Conservation (phyloP, 2,113 vertebrate species). For the Corydoras maculifer region DNA sequence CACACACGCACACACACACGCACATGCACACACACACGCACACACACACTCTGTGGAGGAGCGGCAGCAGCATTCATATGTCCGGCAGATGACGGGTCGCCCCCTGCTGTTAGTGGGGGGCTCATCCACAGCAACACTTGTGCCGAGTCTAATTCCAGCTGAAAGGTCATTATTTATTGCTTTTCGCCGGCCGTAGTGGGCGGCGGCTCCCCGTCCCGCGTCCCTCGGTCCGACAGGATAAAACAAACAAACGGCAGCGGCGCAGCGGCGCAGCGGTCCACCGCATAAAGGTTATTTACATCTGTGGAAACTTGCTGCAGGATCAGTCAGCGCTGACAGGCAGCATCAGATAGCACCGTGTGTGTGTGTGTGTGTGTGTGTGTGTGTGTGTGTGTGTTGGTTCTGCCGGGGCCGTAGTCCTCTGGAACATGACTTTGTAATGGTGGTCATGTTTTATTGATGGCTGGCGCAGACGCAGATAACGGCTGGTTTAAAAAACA, state of each 20-base stretch:
- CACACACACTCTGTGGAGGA: too few species aligned
- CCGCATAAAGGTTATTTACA: constrained; percentile 68
- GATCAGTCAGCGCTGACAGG: constrained; percentile 57
- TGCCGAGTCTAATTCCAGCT: constrained; percentile 48
- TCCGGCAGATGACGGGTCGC: constrained; percentile 38
- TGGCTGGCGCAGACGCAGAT: constrained; percentile 61
- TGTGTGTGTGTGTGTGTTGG: constrained; percentile 5
- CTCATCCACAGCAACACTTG: constrained; percentile 41
- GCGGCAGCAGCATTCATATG: constrained; percentile 39
- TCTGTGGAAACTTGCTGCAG: constrained; percentile 44
- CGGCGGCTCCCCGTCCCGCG: constrained; percentile 17
- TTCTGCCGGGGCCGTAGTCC: constrained; percentile 65
- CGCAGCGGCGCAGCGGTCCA: constrained; percentile 52
- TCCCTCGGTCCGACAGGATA: constrained; percentile 50
- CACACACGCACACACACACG: too few species aligned
- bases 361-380: neutral
- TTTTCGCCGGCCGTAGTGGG: constrained; percentile 31
- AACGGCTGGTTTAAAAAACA: constrained; percentile 79
- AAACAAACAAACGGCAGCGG: constrained; percentile 43
- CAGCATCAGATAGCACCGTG: constrained; percentile 51
- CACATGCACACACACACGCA: too few species aligned
- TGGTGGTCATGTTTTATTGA: constrained; percentile 83
- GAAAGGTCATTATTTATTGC: constrained; percentile 53
- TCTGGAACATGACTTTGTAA: constrained; percentile 71
- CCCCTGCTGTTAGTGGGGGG: constrained; percentile 36